These are phyloP conservation scores for Mizuhopecten yessoensis DNA, from an alignment of 1,140 invertebrate genomes.

Conservation along the genomic window DNA sequence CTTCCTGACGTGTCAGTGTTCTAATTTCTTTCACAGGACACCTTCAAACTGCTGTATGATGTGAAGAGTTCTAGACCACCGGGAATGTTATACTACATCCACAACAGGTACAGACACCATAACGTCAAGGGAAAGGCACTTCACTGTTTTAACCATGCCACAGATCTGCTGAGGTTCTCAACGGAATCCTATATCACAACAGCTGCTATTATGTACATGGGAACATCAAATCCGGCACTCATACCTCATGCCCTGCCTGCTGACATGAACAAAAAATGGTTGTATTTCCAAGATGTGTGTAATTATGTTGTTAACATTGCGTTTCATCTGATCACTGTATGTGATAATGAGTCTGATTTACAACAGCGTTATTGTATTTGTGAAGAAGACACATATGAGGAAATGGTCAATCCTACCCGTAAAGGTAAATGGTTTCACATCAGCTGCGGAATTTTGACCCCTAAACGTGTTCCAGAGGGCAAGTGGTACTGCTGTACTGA, in stretches of 20 bases:
- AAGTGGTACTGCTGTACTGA: background rate
- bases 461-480: background rate
- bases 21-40: conserved; percentile 43
- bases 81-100: conserved; percentile 45
- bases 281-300: background rate
- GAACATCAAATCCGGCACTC: background rate
- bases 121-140: conserved; percentile 2
- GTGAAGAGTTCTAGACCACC: background rate
- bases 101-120: conserved; percentile 10
- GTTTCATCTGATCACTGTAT: background rate
- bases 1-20: no score
- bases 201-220: background rate
- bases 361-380: conserved; percentile 43
- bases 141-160: conserved; percentile 45
- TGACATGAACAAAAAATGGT: background rate
- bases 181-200: conserved; percentile 32
- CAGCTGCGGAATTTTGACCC: conserved; percentile 15
- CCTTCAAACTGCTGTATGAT: conserved; percentile 42
- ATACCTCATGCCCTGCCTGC: background rate
- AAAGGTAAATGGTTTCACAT: conserved; percentile 50
- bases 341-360: background rate
- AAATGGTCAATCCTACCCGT: conserved; percentile 49
- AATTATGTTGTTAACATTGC: background rate
- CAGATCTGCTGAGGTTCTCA: conserved; percentile 47
- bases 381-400: background rate